Percentiles rank a stretch among this genome's conserved stretches.
Conservation (phyloP, 2,888 invertebrate genomes). For the Plagiodera versicolora region DNA sequence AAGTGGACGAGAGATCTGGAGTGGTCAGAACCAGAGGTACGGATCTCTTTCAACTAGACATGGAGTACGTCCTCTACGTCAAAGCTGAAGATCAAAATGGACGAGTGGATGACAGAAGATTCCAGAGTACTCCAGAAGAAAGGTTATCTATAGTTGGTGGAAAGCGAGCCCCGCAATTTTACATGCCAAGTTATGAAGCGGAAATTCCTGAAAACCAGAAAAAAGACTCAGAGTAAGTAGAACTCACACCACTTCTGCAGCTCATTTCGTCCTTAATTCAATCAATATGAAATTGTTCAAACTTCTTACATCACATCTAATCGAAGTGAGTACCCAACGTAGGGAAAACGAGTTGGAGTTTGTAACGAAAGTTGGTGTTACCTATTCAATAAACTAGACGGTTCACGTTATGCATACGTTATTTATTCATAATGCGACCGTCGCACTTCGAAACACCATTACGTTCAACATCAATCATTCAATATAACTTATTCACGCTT, state of each 20-base stretch:
- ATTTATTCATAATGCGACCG: not conserved
- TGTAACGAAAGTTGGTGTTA: not conserved
- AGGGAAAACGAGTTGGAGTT: not conserved
- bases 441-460: not conserved
- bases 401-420: not conserved
- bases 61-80: slow-evolving; percentile 95
- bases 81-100: slow-evolving; percentile 96
- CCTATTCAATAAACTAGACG: not conserved
- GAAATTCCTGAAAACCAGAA: slow-evolving; percentile 96
- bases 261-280: no score
- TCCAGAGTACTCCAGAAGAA: slow-evolving; percentile 90
- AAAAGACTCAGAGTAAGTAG: slow-evolving; percentile 92
- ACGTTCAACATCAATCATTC: not conserved
- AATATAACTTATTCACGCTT: not conserved
- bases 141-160: slow-evolving; percentile 95
- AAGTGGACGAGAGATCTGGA: slow-evolving; percentile 65
- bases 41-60: slow-evolving; percentile 90
- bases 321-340: no score
- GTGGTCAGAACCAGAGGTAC: slow-evolving; percentile 90
- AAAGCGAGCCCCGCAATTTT: slow-evolving; percentile 96
- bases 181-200: slow-evolving; percentile 91
- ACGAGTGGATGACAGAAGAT: slow-evolving; percentile 84
- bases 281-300: no score
- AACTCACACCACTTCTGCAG: not conserved
- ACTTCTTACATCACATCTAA: no score